Conservation (phyloP, 1,140 invertebrate species). For the Steinernema feltiae region DNA sequence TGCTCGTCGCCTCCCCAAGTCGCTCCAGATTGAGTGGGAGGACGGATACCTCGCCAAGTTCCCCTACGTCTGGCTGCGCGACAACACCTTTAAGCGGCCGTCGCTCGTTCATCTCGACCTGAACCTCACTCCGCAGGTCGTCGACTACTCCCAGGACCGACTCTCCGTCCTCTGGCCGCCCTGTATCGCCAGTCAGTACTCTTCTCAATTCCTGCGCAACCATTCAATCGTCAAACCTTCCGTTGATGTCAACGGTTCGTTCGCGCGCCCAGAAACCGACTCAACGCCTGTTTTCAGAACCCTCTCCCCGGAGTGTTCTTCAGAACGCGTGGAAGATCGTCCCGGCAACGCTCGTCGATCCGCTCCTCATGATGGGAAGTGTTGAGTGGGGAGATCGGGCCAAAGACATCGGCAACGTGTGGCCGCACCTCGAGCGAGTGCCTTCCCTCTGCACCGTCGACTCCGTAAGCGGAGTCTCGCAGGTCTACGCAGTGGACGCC, state of each 20-base stretch:
- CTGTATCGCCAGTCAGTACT: constrained; percentile 24
- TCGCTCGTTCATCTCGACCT: constrained; percentile 30
- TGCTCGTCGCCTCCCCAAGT: constrained; percentile 22
- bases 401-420: constrained; percentile 19
- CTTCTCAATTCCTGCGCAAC: constrained; percentile 27
- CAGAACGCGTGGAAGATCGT: not conserved
- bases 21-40: constrained; percentile 29
- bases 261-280: not conserved
- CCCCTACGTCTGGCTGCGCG: constrained; percentile 35
- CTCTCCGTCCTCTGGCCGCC: constrained; percentile 28
- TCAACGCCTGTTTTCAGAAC: not conserved
- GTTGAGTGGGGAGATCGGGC: constrained; percentile 20
- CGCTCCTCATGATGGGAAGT: constrained; percentile 9
- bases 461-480: not conserved
- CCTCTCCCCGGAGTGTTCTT: not conserved
- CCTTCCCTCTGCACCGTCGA: constrained; percentile 4
- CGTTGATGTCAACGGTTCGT: not conserved
- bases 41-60: constrained; percentile 26
- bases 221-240: constrained; percentile 16
- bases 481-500: not conserved
- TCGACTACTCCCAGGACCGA: constrained; percentile 16
- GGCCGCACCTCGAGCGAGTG: constrained; percentile 25
- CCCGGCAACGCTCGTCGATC: not conserved
- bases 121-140: constrained; percentile 16
- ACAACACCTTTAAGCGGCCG: constrained; percentile 25